Evolutionary conservation across 2,113 vertebrate genomes (phyloP).

Genomic region (Eonycteris spelaea): DNA sequence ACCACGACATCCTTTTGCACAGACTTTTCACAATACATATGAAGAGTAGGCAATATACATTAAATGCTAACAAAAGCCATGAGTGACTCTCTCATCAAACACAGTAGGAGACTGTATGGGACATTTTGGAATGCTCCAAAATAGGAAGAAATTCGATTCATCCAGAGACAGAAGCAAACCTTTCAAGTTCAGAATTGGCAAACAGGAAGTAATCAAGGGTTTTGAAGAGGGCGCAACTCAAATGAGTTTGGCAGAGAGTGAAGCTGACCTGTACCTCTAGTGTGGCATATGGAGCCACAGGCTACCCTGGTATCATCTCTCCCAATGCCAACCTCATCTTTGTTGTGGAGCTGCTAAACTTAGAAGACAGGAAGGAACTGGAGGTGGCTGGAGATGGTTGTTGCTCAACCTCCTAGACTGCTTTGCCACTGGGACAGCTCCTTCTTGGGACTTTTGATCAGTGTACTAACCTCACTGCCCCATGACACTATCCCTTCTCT

Average conservation of each 20-base stretch:
- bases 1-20: constrained; percentile 31
- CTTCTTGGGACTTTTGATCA: constrained; percentile 62
- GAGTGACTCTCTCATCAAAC: neutral
- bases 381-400: constrained; percentile 60
- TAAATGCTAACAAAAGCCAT: neutral
- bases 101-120: neutral
- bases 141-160: constrained; percentile 99
- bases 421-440: constrained; percentile 74
- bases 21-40: neutral
- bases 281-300: too few species aligned
- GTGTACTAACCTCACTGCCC: constrained; percentile 40
- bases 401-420: constrained; percentile 63
- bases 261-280: constrained; percentile 98
- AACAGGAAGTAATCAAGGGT: constrained; percentile 97
- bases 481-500: constrained; percentile 20
- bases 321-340: constrained; percentile 98
- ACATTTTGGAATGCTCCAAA: constrained; percentile 91
- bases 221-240: constrained; percentile 98
- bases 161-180: constrained; percentile 99
- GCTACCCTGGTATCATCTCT: constrained; percentile 98
- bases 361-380: constrained; percentile 82
- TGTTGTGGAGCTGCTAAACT: constrained; percentile 96
- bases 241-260: constrained; percentile 99
- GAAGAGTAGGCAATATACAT: neutral
- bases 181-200: constrained; percentile 97